phyloP scores from a whole-genome alignment of 2,113 vertebrate genomes.

The Microcebus griseorufus region DNA sequence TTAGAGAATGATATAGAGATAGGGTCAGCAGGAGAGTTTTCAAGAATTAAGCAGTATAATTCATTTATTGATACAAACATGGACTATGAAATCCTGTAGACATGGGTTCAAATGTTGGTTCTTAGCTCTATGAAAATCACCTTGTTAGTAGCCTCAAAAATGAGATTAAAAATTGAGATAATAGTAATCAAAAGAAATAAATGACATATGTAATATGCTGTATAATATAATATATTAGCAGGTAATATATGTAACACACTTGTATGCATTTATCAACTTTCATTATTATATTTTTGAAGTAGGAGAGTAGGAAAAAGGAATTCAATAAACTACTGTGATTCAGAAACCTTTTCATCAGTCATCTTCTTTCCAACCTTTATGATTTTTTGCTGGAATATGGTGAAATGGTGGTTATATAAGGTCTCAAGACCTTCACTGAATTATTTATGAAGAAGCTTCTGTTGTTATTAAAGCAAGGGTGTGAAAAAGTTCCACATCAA shows the following conservation, averaged over 20 bases:
- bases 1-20: background rate
- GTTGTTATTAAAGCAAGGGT: background rate
- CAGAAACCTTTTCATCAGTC: background rate
- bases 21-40: background rate
- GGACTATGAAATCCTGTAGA: background rate
- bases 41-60: constrained; percentile 10
- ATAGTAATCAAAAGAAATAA: constrained; percentile 22
- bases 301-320: background rate
- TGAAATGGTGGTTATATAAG: background rate
- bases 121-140: background rate
- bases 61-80: background rate
- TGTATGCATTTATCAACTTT: background rate
- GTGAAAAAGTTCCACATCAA: background rate
- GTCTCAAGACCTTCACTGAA: background rate
- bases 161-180: background rate
- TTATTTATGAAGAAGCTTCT: background rate
- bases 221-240: background rate
- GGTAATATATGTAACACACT: background rate
- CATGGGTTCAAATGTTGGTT: background rate
- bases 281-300: background rate
- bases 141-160: background rate
- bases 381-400: background rate
- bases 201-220: background rate
- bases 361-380: background rate
- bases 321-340: background rate